Evolutionary conservation across 2,113 vertebrate species (phyloP), one percentile per base, ranked within the genome.

Genomic region (Vanacampus margaritifer): DNA sequence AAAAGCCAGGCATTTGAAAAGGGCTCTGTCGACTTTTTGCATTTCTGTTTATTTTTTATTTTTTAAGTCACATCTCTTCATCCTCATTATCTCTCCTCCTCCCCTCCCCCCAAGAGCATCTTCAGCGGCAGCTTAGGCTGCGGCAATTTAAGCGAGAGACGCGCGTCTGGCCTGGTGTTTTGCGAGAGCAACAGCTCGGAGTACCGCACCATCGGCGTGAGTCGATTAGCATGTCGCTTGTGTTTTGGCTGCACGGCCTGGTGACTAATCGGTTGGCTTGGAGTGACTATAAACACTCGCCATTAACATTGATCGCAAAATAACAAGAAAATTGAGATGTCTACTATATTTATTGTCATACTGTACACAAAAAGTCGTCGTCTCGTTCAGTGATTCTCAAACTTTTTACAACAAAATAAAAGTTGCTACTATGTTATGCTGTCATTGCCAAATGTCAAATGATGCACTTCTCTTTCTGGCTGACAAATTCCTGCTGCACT

Each of bases 81-180:
- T 90, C 88, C 92, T 87, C 71, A 43, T 73, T 81, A 53, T 73
- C 45, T 71, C 68, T 57, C 69, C 37, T 79, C 89, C 23, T 24
- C 11, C 6, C 90, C 85, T 88, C 91, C 90, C 83, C 78, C 90
- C 84, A 95, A 98, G 97, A 96, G 92, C 82, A 92, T 98, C 94
- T 97, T 94, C 93, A 93, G 95, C 82, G 96, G 96, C 92, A 95
- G 89, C 90, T 93, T 97, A 93, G 95, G 95, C 91, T 96, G 94
- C 83, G 96, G 95, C 81, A 94, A 94, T 93, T 93, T 95, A 88
- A 94, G 94, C 86, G 94, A 95, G 92, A 93, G 96, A 91, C 93
- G 93, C 88, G 95, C 94, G 48, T 98, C 95, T 71, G 96, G 96
- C 89, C 94, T 98, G 89, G 95, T 98, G 88, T 96, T 98, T 94